These are phyloP conservation scores for Digitonthophagus gazella DNA, from an alignment of 2,888 invertebrate genomes.

Conservation along the genomic window DNA sequence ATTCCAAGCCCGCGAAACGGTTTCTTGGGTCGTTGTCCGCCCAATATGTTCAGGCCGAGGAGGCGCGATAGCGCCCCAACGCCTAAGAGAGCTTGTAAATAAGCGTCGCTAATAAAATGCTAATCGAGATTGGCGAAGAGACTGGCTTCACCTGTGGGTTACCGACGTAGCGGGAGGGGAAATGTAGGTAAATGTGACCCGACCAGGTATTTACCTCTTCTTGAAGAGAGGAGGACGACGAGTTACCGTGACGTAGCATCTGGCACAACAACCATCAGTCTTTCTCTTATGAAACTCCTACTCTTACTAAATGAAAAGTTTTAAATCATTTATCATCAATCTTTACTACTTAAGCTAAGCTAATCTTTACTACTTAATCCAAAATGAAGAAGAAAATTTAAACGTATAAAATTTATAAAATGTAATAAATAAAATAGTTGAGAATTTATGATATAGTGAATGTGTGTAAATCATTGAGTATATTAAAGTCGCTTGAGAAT, in stretches of 20 bases:
- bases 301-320: too few relatives aligned
- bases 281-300: too few relatives aligned
- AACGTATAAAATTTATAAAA: not conserved
- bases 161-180: conserved; percentile 28
- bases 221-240: too few relatives aligned
- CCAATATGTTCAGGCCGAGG: conserved; percentile 33
- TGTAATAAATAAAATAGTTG: too few relatives aligned
- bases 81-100: conserved; percentile 40
- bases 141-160: conserved; percentile 34
- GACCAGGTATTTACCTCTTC: conserved; percentile 18
- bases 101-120: conserved; percentile 42
- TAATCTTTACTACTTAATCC: too few relatives aligned
- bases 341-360: too few relatives aligned
- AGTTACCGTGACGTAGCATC: too few relatives aligned
- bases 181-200: conserved; percentile 40
- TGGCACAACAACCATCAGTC: too few relatives aligned
- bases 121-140: conserved; percentile 38
- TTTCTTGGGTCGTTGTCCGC: conserved; percentile 43
- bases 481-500: not conserved
- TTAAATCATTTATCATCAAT: too few relatives aligned
- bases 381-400: too few relatives aligned
- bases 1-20: conserved; percentile 39
- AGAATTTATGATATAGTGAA: too few relatives aligned
- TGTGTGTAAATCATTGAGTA: too few relatives aligned
- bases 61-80: conserved; percentile 1